Evolutionary conservation across 2,888 invertebrate species (phyloP).

Genomic region (Drosophila peninsularis): DNA sequence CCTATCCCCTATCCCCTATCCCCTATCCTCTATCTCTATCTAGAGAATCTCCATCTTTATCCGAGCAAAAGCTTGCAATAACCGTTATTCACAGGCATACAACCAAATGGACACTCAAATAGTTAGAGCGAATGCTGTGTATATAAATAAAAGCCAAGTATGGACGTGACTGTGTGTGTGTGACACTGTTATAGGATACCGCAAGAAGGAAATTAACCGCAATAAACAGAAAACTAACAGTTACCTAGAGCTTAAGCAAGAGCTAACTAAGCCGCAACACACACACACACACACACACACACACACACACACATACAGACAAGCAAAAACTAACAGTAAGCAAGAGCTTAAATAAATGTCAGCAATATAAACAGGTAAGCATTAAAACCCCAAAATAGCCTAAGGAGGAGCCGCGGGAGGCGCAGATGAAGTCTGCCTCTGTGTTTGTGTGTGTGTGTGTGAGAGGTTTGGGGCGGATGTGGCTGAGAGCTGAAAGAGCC

Average conservation of each 20-base stretch:
- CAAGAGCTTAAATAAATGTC: constrained; percentile 48
- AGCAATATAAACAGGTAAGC: constrained; percentile 35
- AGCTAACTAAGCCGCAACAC: constrained; percentile 28
- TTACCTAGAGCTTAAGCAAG: constrained; percentile 28
- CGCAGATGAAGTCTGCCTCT: not conserved
- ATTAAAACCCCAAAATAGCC: constrained; percentile 32
- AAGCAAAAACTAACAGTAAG: constrained; percentile 8
- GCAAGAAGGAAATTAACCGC: constrained; percentile 22
- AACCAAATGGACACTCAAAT: constrained; percentile 9
- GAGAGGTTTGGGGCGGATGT: constrained; percentile 9
- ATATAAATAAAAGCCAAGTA: constrained; percentile 14
- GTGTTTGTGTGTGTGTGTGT: not conserved
- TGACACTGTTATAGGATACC: constrained; percentile 21
- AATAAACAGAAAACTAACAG: constrained; percentile 24
- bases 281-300: constrained; percentile 7
- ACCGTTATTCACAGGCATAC: constrained; percentile 11
- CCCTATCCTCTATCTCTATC: not conserved
- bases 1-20: not conserved
- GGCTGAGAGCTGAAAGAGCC: constrained; percentile 20
- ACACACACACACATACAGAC: constrained; percentile 5
- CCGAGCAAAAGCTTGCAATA: constrained; percentile 8
- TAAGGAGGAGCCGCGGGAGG: constrained; percentile 10
- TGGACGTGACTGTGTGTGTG: not conserved
- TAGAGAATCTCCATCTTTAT: not conserved
- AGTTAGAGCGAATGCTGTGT: constrained; percentile 3